These are phyloP conservation scores for Oenanthe oenanthe DNA, from an alignment of 2,113 vertebrate genomes.

Conservation along the genomic window DNA sequence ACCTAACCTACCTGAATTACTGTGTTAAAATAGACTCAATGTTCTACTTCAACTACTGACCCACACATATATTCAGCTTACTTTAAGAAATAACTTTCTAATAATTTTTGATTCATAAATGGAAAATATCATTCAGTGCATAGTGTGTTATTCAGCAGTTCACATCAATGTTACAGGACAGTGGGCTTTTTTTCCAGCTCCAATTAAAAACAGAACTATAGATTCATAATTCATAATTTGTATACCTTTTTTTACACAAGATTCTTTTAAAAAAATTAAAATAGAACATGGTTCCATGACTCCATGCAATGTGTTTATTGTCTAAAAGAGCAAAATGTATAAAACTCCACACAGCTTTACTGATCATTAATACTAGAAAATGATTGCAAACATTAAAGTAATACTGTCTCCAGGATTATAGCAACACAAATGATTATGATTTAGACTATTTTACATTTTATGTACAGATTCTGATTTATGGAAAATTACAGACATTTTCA, in stretches of 20 bases:
- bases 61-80: neutral
- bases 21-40: conserved; percentile 4
- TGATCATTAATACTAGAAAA: neutral
- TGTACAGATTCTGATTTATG: neutral
- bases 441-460: neutral
- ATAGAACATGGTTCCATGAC: neutral
- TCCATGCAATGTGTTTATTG: neutral
- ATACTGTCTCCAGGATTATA: neutral
- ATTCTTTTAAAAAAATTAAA: neutral
- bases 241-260: neutral
- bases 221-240: neutral
- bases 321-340: neutral
- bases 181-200: neutral
- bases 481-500: neutral
- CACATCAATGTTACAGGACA: neutral
- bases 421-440: neutral
- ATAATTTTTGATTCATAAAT: neutral
- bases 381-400: neutral
- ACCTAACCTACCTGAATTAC: conserved; percentile 2
- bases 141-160: neutral
- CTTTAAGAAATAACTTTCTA: conserved; percentile 12
- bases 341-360: neutral
- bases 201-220: neutral
- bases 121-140: neutral
- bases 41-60: conserved; percentile 5